Percentiles rank a stretch among this genome's conserved stretches.
Evolutionary conservation across 1,140 invertebrate species (phyloP).

Genomic region (Protaetia brevitarsis): DNA sequence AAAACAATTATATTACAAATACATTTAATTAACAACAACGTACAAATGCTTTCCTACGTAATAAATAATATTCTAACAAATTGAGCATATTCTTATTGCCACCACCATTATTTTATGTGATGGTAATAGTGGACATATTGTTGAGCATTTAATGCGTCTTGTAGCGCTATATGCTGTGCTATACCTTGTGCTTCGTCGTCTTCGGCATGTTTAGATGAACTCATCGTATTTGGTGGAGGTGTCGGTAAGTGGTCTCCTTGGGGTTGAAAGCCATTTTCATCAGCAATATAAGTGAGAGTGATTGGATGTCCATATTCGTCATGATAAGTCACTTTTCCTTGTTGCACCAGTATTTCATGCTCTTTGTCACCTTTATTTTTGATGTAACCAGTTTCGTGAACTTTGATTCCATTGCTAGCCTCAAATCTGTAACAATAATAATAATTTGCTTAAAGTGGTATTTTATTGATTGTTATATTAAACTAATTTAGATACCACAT

Average conservation of each 20-base stretch:
- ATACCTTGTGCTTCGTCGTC: background rate
- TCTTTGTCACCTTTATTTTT: constrained; percentile 62
- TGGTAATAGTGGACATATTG: background rate
- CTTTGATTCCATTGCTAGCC: constrained; percentile 66
- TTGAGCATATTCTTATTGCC: background rate
- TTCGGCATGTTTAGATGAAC: constrained; percentile 54
- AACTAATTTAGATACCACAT: background rate
- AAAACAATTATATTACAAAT: no score
- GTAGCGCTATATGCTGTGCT: background rate
- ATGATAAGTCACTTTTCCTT: constrained; percentile 62
- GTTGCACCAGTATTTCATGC: constrained; percentile 56
- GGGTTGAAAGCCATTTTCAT: constrained; percentile 55
- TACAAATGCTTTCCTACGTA: no score
- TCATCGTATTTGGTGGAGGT: constrained; percentile 66
- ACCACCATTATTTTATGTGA: background rate
- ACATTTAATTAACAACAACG: no score
- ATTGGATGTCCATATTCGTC: constrained; percentile 64
- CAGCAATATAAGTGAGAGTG: constrained; percentile 60
- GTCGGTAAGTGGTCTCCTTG: constrained; percentile 65
- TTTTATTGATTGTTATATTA: constrained; percentile 21
- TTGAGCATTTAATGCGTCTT: background rate
- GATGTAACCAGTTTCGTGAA: constrained; percentile 64
- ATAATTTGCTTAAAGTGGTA: no score
- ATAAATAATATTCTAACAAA: background rate
- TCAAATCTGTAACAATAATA: constrained; percentile 56